These are phyloP conservation scores for Chydorus sphaericus DNA, from an alignment of 2,888 invertebrate genomes.

Conservation along the genomic window DNA sequence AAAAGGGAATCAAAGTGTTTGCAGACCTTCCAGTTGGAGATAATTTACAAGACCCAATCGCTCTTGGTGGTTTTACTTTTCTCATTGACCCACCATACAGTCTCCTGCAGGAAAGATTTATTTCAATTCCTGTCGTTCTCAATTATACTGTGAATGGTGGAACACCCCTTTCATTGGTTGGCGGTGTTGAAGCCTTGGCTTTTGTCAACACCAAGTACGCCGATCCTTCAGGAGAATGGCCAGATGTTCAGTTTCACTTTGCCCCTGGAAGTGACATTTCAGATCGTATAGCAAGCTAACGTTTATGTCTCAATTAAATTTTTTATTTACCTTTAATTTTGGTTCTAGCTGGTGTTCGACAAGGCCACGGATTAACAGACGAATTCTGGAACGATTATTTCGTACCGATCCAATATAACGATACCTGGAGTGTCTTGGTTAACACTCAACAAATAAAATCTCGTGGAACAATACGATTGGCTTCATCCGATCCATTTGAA, in stretches of 20 bases:
- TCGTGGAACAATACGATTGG: constrained; percentile 47
- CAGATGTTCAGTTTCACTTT: constrained; percentile 79
- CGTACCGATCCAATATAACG: constrained; percentile 43
- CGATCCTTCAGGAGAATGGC: constrained; percentile 53
- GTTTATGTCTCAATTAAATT: no score
- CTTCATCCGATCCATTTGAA: constrained; percentile 44
- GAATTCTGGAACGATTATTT: constrained; percentile 20
- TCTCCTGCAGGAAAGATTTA: constrained; percentile 13
- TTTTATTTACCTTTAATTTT: no score
- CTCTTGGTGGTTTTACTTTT: constrained; percentile 46
- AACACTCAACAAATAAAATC: constrained; percentile 50
- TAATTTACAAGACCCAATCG: constrained; percentile 48
- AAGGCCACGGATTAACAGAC: neutral
- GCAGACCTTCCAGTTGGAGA: constrained; percentile 9
- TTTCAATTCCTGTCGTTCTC: neutral
- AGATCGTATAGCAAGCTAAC: no score
- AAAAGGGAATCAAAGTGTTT: constrained; percentile 36
- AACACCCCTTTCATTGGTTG: constrained; percentile 21
- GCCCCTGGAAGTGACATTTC: no score
- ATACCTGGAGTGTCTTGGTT: constrained; percentile 42
- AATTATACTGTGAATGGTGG: constrained; percentile 8
- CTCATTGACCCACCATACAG: constrained; percentile 26
- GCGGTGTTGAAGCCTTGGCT: constrained; percentile 20
- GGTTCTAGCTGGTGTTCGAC: no score
- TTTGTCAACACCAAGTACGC: constrained; percentile 35